Base-by-base conservation (phyloP, 2,888 invertebrate species). In the Xylota sylvarum region DNA sequence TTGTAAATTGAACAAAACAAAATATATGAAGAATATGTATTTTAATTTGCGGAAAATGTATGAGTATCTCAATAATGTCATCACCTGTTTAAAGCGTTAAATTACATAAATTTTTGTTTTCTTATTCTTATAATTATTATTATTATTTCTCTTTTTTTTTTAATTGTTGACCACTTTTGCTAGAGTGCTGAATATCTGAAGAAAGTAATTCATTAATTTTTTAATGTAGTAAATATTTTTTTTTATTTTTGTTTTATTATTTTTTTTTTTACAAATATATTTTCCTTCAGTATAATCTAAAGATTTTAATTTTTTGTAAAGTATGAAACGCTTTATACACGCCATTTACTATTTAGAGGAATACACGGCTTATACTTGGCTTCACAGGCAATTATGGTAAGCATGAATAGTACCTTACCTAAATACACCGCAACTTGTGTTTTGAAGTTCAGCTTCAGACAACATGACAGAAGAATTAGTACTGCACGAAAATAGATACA, bases 1-100 rank as follows among this genome's bases (percentile, higher is more conserved):
- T 55, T 84, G 84, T 84, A 84, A 74, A 79, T 79, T 84, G 84
- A 84, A 79, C 69, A 65, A 14, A 64, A 64, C 12, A 48, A 72
- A 74, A 64, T 62, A 69, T 35, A 67, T 73, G 19, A 60, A 62
- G 62, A 40, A 46, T 52, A 37, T 76, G 74, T 69, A 70, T 74
- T 84, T 79, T 58, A 56, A 64, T 74, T 77, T 64, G 69, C 48
- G 73, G 48, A 67, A 60, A 67, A 40, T 7, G 62, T 67, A 60
- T 60, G 78, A 62, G 23, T 14, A 65, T 67, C 40, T 79, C 48
- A 56, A 62, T 37, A 23, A 27, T 55, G 69, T 78, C 70, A 55
- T 70, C 78, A 64, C 58, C 50, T 55, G 32, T 55, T 43, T 60
- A 58, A 52, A 78, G 55, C 48, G 78, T 55, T 62, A 52, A 43